Evolutionary conservation across 1,140 invertebrate genomes (phyloP), one percentile per base, ranked within the genome.

Genomic region (Drosophila insularis): DNA sequence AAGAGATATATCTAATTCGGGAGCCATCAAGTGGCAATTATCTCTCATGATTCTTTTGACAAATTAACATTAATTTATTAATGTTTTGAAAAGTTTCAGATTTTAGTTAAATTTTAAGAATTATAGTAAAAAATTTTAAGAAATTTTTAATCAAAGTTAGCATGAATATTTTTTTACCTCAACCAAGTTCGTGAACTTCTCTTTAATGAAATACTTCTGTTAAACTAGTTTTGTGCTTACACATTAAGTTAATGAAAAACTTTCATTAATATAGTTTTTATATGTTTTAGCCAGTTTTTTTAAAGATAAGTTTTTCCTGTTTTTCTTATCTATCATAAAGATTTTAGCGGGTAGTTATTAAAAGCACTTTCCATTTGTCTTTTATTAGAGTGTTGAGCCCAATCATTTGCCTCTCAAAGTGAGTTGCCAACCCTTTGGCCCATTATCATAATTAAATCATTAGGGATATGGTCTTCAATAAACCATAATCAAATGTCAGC

Each of bases 361-460:
- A 14, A 19, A 46, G 8, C 43, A 50, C 43, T 50, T 50, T 50
- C 17, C 43, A 50, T 21, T 46, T 46, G 43, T 14, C 43, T 43
- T 6, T 43, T 14, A 14, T 43, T 46, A 46, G 17, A 46, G 43
- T 46, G 43, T 32, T 6, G 4, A 39, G 32, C 65, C 64, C 27
- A 37, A 37, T 37, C 35, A 27, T 17, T 72, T 43, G 14, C n/a
- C 39, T 14, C 43, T 50, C 19, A 19, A 21, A 50, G 19, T 17
- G 14, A 14, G 13, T n/a, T 10, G n/a, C 23, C 27, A 54, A 62
- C 58, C 66, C 68, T 23, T 32, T 59, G 61, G 75, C 50, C 43
- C 50, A 82, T 77, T 50, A 80, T 71, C 79, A 89, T 89, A 87
- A 87, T 89, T 77, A 82, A 87, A 81, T 82, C 84, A 89, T 87